Base-by-base conservation (phyloP, 2,888 invertebrate species). In the Eupithecia dodoneata region DNA sequence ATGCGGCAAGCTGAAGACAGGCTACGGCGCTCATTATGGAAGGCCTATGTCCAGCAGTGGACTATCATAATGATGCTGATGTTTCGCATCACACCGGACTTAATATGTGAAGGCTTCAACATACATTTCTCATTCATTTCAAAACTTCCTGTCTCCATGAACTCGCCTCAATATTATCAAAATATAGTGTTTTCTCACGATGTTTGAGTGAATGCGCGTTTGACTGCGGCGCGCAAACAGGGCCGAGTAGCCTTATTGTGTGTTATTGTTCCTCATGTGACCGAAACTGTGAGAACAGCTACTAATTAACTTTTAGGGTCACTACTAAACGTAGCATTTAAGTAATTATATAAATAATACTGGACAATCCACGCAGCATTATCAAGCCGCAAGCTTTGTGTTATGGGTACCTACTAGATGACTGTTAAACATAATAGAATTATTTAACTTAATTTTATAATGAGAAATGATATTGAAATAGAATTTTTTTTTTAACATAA, bases 241-340 rank as follows among this genome's bases (percentile, higher is more conserved):
- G 66, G 18, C n/a, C 55, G 55, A 55, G 47, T 71, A 52, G 30
- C 30, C 30, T 72, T 55, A 72, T 71, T 73, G 77, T 72, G 72
- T 72, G 77, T 77, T 75, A 78, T 78, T 78, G 78, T 78, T 73
- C 71, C 44, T 72, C 47, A 47, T 70, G 77, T 42, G 77, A 75
- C 45, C 72, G 52, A 47, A 63, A 30, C 47, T 72, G 77, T 78
- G 77, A 73, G 78, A 78, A 73, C 73, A 70, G 45, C 67, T 49
- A 10, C 47, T n/a, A 73, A 41, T 42, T 70, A 1, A 55, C 63
- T 42, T 42, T 15, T 18, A 78, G 78, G 78, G 78, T 65, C 65
- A 59, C 47, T 49, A 49, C 49, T 73, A 55, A 55, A 55, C 52
- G 52, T 15, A 15, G 15, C 6, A 12, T 49, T 30, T 30, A 30